Evolutionary conservation across 1,140 invertebrate genomes (phyloP).

Genomic region (Aphidius gifuensis): DNA sequence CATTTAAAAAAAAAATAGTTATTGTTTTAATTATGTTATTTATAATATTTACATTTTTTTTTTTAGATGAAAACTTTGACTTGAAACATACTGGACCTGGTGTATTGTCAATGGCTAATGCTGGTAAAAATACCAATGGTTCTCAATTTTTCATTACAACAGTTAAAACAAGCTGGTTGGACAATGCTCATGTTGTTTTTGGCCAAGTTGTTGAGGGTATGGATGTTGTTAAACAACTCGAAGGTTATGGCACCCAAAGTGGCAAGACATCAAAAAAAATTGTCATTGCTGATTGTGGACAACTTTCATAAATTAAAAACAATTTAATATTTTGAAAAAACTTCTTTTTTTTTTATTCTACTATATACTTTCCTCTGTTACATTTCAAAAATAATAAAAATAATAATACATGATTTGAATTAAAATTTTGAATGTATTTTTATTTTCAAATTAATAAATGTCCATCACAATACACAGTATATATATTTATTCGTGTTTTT

Average conservation of each 20-base stretch:
- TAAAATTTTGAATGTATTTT: too few species aligned
- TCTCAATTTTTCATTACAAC: conserved; percentile 98
- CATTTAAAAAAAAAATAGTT: too few species aligned
- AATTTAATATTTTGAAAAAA: too few species aligned
- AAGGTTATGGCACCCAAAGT: conserved; percentile 76
- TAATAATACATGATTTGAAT: too few species aligned
- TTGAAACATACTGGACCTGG: conserved; percentile 91
- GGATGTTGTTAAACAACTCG: conserved; percentile 86
- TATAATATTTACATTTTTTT: too few species aligned
- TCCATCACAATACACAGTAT: too few species aligned
- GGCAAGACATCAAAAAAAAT: conserved; percentile 87
- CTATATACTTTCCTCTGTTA: too few species aligned
- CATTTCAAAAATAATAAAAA: too few species aligned
- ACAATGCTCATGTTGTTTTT: conserved; percentile 96
- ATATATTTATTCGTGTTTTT: too few species aligned
- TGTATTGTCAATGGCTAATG: conserved; percentile 92
- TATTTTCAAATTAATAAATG: too few species aligned
- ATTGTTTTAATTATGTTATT: too few species aligned
- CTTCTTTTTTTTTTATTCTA: background rate
- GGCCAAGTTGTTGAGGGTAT: conserved; percentile 92
- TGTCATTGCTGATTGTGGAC: conserved; percentile 77
- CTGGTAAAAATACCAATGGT: conserved; percentile 93
- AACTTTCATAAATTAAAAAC: conserved; percentile 54
- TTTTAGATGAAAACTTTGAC: conserved; percentile 87
- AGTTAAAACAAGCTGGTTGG: conserved; percentile 91